These are phyloP conservation scores for Lydus trimaculatus DNA, from an alignment of 2,888 invertebrate species.

Conservation along the genomic window DNA sequence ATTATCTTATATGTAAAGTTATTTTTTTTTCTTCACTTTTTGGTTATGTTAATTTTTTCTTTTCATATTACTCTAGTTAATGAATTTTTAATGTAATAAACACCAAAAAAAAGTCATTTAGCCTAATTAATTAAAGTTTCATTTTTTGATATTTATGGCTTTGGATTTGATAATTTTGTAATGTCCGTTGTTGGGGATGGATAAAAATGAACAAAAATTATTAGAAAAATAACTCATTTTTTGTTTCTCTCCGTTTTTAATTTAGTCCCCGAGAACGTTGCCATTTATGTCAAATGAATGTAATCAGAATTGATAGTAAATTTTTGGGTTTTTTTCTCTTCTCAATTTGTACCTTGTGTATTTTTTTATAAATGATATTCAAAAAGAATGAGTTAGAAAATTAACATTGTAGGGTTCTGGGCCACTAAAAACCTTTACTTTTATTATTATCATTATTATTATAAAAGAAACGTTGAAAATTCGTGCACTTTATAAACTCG, in stretches of 20 bases:
- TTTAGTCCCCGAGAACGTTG: background rate
- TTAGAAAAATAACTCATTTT: background rate
- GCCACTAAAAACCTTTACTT: background rate
- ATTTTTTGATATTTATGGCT: conserved; percentile 22
- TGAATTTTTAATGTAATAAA: conserved; percentile 43
- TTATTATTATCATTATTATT: background rate
- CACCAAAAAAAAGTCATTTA: conserved; percentile 40
- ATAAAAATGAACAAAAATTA: background rate
- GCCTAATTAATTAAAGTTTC: conserved; percentile 41
- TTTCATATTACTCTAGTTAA: conserved; percentile 28
- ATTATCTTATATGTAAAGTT: conserved; percentile 53
- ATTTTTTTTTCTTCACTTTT: conserved; percentile 39
- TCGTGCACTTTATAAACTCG: conserved; percentile 19
- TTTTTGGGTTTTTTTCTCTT: conserved; percentile 7
- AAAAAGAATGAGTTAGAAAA: background rate
- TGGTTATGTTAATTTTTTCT: conserved; percentile 32
- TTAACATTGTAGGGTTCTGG: background rate
- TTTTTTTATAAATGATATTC: conserved; percentile 4
- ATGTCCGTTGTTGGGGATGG: conserved; percentile 21
- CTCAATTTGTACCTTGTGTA: conserved; percentile 9
- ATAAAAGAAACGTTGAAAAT: background rate
- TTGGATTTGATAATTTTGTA: conserved; percentile 15
- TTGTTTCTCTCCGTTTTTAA: background rate
- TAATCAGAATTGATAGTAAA: conserved; percentile 12
- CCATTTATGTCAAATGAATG: conserved; percentile 12